These are phyloP conservation scores for Dynastes grantii DNA, from an alignment of 2,888 invertebrate genomes.

Conservation along the genomic window DNA sequence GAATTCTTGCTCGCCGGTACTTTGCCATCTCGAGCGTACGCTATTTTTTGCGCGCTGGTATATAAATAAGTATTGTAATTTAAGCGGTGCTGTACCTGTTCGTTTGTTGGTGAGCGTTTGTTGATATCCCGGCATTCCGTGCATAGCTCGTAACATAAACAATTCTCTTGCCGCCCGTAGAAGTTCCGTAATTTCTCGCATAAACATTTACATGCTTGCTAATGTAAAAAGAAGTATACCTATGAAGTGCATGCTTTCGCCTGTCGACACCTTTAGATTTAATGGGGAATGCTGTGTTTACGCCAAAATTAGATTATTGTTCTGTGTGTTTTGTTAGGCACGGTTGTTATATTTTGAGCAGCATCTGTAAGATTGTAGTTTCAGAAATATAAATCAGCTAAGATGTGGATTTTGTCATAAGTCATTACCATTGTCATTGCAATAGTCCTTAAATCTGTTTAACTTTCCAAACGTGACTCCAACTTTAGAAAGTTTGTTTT, in stretches of 20 bases:
- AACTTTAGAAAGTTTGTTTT: no score
- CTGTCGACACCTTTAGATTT: neutral
- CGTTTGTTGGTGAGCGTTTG: conserved; percentile 15
- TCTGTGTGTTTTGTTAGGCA: neutral
- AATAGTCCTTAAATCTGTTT: no score
- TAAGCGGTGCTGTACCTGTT: conserved; percentile 26
- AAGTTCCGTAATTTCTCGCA: conserved; percentile 12
- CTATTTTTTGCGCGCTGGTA: neutral
- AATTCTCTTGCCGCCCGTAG: conserved; percentile 11
- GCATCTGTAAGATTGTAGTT: neutral
- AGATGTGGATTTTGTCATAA: neutral
- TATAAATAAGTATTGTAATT: conserved; percentile 34
- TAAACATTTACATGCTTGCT: conserved; percentile 13
- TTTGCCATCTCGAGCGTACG: neutral
- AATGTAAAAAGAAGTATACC: neutral
- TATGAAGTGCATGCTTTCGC: neutral
- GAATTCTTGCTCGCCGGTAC: neutral
- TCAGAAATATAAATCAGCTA: neutral
- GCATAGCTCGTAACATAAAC: conserved; percentile 26
- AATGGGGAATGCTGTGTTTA: conserved; percentile 6
- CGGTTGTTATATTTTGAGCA: neutral
- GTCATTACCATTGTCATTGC: neutral
- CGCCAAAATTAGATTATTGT: neutral
- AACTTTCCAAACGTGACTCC: no score
- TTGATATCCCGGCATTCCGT: conserved; percentile 29